phyloP scores from a whole-genome alignment of 2,113 vertebrate genomes.

The Salvator merianae region DNA sequence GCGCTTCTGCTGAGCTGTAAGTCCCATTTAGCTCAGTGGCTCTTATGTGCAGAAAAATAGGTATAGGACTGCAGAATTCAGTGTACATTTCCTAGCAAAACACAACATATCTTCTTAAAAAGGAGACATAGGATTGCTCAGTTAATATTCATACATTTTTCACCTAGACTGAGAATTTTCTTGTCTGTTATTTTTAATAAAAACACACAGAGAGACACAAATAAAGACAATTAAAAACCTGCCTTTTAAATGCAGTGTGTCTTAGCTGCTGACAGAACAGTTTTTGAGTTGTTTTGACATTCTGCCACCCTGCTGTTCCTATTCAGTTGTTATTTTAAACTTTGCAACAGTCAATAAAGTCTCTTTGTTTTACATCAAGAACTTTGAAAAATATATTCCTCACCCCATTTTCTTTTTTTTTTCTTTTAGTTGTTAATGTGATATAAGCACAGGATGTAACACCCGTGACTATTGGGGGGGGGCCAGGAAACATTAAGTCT shows the following conservation, averaged over 20 bases:
- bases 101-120: too few species aligned
- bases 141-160: neutral
- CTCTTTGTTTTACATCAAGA: neutral
- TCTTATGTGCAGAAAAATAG: neutral
- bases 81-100: neutral
- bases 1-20: neutral
- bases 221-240: constrained; percentile 22
- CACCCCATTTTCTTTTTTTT: neutral
- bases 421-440: neutral
- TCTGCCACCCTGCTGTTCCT: neutral
- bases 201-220: neutral
- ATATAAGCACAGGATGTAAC: neutral
- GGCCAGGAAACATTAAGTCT: neutral
- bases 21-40: neutral
- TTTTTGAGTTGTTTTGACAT: neutral
- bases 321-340: neutral
- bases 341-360: neutral
- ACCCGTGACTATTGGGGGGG: neutral
- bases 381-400: fast-evolving
- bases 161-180: neutral
- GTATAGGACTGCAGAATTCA: neutral
- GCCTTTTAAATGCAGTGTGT: neutral
- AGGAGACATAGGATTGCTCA: neutral
- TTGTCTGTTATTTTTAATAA: neutral
- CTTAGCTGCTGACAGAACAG: neutral